Evolutionary conservation across 2,888 invertebrate genomes (phyloP), one percentile per base, ranked within the genome.

Genomic region (Ormyrus nitidulus): DNA sequence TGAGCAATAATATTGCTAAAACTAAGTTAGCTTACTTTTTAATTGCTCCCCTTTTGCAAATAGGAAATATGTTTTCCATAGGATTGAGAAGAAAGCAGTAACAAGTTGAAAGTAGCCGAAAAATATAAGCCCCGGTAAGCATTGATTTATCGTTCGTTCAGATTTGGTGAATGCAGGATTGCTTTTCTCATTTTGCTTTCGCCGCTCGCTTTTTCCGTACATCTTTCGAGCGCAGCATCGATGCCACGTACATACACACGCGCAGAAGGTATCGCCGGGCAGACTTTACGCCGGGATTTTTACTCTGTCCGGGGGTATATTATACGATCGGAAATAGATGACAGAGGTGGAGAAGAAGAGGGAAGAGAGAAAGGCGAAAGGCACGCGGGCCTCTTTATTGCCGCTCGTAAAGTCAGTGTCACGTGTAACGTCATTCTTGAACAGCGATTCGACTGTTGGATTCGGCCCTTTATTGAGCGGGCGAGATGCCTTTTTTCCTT

Each of bases 321-420:
- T 46, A 61, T 48, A 54, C 54, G 72, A 73, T 73, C 73, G 56
- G 59, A 66, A 75, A 62, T 78, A 54, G 68, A 78, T 78, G 68
- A 72, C 51, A 19, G 3, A 66, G 44, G 61, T 59, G 61, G 53
- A 53, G 19, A 66, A n/a, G 51, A 6, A 46, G 56, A 9, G 5
- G n/a, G 49, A 54, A 64, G 49, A 9, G 49, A 34, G 13, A 64
- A 46, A 10, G 11, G 64, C 53, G 61, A 48, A 34, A 19, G 62
- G 48, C 51, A 58, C 34, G 34, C 34, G n/a, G 46, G 44, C 11
- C 48, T 72, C 51, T 80, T 80, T 80, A 80, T 72, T 61, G 66
- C 61, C 44, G 9, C 76, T 80, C 80, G 80, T 80, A 80, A 80
- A 80, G 62, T 62, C 72, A 80, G 76, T 76, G 80, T 80, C 71